These are phyloP conservation scores for pig (Sus scrofa) DNA, from an alignment of 2,113 vertebrate genomes.

Conservation along the genomic window T2T-Sscrofa CM000820.6:88734001-88734500, in stretches of 20 bases:
- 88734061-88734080: no score
- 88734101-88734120: no score
- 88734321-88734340: neutral
- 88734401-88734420: conserved; percentile 10
- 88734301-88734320: neutral
- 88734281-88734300: conserved; percentile 41
- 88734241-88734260: neutral
- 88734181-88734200: no score
- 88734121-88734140: no score
- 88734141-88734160: no score
- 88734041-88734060: no score
- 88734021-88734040: no score
- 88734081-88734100: no score
- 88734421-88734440: neutral
- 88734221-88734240: conserved; percentile 15
- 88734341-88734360: neutral
- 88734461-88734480: neutral
- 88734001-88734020: no score
- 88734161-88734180: no score
- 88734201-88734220: conserved; percentile 36
- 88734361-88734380: neutral
- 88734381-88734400: neutral
- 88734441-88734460: neutral
- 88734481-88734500: neutral
- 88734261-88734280: neutral